Base-by-base conservation (phyloP, 2,888 invertebrate species). In the Dermolepida albohirtum region DNA sequence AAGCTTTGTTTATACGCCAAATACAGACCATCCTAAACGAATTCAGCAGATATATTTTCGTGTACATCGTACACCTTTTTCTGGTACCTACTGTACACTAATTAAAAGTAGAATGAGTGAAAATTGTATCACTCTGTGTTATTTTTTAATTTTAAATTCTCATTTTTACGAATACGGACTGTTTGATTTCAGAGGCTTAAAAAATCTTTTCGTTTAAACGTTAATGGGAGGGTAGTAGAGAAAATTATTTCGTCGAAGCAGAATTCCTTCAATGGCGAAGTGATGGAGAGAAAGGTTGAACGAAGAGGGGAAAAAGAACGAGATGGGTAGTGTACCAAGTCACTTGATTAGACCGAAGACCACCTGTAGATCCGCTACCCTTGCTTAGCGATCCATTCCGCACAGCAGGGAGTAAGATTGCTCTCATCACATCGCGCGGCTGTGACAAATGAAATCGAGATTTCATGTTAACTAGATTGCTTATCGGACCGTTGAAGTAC, bases 381-480 rank as follows among this genome's bases (percentile, higher is more conserved):
- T 74, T 71, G 67, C 71, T 70, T 71, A 67, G 72, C 73, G 72
- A 76, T 76, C 71, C 72, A 72, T 72, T 74, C 72, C 73, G 75
- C 77, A 63, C 75, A 52, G 66, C 71, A 71, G 75, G 76, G 72
- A 74, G 66, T 72, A 73, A 74, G 73, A 75, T 76, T 75, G 73
- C 74, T 74, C 72, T 72, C 71, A 55, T 51, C 69, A 59, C 67
- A 41, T 55, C 63, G 59, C 63, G 63, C 67, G 63, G 66, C 68
- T 68, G 73, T 73, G 75, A 76, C 75, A 76, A 77, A 77, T 76
- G 74, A 70, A 77, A 74, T 73, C 73, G 73, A 71, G 72, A 72
- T 73, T 74, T 71, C 73, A 71, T 71, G 74, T 74, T 77, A 78
- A 78, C 76, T 75, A 76, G 78, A 74, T 77, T 77, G 76, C 75